A percentile compares a stretch with the other conserved stretches of the same genome.
These are phyloP conservation scores for Holothuria scabra DNA, from an alignment of 53 echinoderm and acorn worm species.

Conservation along the genomic window DNA sequence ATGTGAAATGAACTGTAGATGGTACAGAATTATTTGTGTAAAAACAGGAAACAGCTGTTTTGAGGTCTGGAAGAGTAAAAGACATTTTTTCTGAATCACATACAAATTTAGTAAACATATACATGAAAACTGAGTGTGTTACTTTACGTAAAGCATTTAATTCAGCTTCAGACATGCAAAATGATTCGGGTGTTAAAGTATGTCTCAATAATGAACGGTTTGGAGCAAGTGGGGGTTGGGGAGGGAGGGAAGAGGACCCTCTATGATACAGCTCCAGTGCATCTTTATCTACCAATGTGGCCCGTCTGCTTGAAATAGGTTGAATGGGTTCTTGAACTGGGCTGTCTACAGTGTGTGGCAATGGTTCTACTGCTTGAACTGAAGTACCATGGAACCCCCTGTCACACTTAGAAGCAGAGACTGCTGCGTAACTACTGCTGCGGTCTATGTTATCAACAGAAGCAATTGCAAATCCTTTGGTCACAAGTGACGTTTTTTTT, in stretches of 20 bases:
- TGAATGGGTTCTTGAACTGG: too few species aligned
- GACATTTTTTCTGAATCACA: background rate
- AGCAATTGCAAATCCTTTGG: too few species aligned
- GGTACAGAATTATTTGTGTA: background rate
- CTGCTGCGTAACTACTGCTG: background rate
- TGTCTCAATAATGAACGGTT: background rate
- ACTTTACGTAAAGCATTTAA: background rate
- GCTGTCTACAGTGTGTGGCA: background rate
- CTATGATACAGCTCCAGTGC: too few species aligned
- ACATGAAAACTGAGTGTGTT: background rate
- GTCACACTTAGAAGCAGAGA: background rate
- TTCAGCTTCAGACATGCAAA: slow-evolving; percentile 5
- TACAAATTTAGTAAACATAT: slow-evolving; percentile 10
- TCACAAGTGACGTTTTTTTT: too few species aligned
- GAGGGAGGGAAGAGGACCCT: too few species aligned
- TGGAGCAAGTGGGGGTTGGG: background rate
- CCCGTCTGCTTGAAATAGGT: too few species aligned
- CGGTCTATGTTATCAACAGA: too few species aligned
- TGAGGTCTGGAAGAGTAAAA: background rate
- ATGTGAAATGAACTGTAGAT: background rate
- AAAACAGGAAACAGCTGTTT: background rate
- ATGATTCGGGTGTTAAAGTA: background rate
- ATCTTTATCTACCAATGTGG: too few species aligned
- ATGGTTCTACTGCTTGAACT: background rate
- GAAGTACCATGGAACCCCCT: slow-evolving; percentile 3